phyloP scores from a whole-genome alignment of 2,113 vertebrate genomes.

The Phylloscopus trochilus region DNA sequence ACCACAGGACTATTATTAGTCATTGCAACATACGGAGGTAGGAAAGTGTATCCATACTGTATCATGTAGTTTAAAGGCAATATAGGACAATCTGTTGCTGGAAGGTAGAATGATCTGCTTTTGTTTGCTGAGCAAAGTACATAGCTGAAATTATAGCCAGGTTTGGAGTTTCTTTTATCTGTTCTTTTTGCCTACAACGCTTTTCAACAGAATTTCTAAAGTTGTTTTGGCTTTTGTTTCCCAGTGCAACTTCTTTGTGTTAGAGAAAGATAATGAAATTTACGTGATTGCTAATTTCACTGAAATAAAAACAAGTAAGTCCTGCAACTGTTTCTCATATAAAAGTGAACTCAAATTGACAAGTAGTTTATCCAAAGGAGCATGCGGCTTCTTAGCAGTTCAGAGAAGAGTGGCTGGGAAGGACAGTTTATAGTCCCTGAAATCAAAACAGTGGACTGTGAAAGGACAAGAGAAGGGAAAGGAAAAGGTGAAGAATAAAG shows the following conservation, averaged over 20 bases:
- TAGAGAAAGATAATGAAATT: neutral
- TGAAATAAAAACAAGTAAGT: neutral
- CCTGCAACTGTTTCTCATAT: neutral
- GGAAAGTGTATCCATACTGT: slow-evolving; percentile 42
- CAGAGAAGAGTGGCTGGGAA: neutral
- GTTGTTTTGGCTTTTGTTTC: neutral
- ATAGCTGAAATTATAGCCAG: neutral
- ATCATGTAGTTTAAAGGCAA: slow-evolving; percentile 33
- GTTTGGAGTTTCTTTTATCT: neutral
- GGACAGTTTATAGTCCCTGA: neutral
- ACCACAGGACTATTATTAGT: slow-evolving; percentile 71
- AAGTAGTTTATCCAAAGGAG: neutral
- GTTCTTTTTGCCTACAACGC: neutral
- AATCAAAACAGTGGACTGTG: neutral
- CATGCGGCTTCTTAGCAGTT: neutral
- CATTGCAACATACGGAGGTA: slow-evolving; percentile 55
- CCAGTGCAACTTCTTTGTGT: neutral
- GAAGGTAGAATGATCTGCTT: slow-evolving; percentile 17
- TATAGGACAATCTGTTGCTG: slow-evolving; percentile 14
- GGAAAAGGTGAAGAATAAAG: neutral
- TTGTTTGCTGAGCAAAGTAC: slow-evolving; percentile 39
- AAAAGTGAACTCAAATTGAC: neutral
- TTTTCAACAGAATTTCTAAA: neutral
- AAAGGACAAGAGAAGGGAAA: neutral
- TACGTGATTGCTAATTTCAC: neutral